phyloP scores from a whole-genome alignment of 2,113 vertebrate species.

The Solenodon paradoxus region DNA sequence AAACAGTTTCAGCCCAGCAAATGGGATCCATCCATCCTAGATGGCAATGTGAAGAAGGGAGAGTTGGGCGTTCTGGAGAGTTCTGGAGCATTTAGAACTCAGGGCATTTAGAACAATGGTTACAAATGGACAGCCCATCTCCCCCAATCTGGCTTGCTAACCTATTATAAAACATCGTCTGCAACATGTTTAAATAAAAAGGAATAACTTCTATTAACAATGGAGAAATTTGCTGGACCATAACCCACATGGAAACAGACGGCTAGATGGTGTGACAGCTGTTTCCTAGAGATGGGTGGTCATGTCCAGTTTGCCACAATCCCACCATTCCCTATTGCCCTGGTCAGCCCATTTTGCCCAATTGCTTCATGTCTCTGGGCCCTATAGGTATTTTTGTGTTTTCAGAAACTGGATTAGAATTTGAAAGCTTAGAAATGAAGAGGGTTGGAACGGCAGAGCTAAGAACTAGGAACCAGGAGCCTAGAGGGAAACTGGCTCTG shows the following conservation, averaged over 20 bases:
- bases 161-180: background rate
- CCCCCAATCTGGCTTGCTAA: background rate
- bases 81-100: background rate
- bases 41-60: background rate
- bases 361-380: background rate
- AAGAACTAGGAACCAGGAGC: background rate
- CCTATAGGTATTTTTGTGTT: background rate
- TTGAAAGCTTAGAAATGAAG: background rate
- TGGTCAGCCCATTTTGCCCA: fast-evolving
- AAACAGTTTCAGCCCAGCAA: constrained; percentile 69
- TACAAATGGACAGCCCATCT: background rate
- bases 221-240: background rate
- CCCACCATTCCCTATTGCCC: background rate
- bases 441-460: background rate
- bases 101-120: background rate
- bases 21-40: constrained; percentile 52
- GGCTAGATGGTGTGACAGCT: fast-evolving
- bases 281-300: fast-evolving
- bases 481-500: background rate
- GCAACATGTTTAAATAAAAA: background rate
- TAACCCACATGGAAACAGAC: background rate
- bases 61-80: background rate
- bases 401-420: background rate
- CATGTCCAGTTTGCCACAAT: background rate
- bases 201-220: background rate